Evolutionary conservation across 2,113 vertebrate species (phyloP), one percentile per base, ranked within the genome.

Genomic region (Xenopus borealis): DNA sequence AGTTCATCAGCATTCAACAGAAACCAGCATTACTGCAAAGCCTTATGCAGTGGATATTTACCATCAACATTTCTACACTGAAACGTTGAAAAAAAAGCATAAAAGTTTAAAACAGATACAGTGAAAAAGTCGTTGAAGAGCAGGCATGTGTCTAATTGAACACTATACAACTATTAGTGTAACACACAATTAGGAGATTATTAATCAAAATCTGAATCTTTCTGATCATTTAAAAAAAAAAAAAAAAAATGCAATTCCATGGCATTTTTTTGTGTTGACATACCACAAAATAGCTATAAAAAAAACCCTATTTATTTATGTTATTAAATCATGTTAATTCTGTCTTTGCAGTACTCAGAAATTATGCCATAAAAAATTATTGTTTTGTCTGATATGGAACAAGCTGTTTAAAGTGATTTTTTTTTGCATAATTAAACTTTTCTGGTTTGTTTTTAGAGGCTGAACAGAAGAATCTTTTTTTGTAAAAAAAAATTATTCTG

Each of bases 161-260:
- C 59, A 66, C 69, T 70, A 76, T 66, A 69, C 69, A 63, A 69
- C 74, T 76, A 76, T 76, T 76, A 76, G 74, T 76, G 74, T 76
- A 70, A 76, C 59, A 30, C 59, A 70, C 66, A 70, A 66, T 70
- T 70, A 70, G 69, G 70, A 46, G 69, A 66, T 70, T 66, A 76
- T 45, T 76, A n/a, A n/a, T n/a, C n/a, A n/a, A n/a, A n/a, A n/a
- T n/a, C n/a, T n/a, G n/a, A n/a, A n/a, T n/a, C n/a, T n/a, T n/a
- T n/a, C n/a, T n/a, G n/a, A n/a, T n/a, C n/a, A n/a, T n/a, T n/a
- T n/a, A n/a, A n/a, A n/a, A n/a, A n/a, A n/a, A n/a, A n/a, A n/a
- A n/a, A n/a, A n/a, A n/a, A n/a, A n/a, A n/a, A 66, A 76, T 64
- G 59, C 67, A 69, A 70, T 70, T 69, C 58, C 69, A 67, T 59